Evolutionary conservation across 2,888 invertebrate genomes (phyloP).

Genomic region (Platynereis dumerilii): DNA sequence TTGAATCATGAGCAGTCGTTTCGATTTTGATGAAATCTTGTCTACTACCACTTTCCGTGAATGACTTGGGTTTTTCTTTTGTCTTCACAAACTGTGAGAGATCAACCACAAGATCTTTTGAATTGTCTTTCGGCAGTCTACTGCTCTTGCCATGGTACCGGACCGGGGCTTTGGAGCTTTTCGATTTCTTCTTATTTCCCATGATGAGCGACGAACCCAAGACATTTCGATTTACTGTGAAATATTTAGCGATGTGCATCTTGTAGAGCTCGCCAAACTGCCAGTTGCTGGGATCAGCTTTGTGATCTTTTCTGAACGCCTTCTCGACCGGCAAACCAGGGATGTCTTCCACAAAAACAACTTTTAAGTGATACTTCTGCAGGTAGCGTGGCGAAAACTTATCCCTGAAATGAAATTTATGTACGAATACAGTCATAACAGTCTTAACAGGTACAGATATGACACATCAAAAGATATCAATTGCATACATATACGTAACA

Average conservation of each 20-base stretch:
- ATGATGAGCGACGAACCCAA: constrained; percentile 33
- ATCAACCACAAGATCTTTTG: neutral
- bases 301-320: constrained; percentile 56
- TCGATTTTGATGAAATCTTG: constrained; percentile 2
- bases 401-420: too few species aligned
- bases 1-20: neutral
- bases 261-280: constrained; percentile 58
- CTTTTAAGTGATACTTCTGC: too few species aligned
- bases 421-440: too few species aligned
- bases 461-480: too few species aligned
- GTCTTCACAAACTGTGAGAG: constrained; percentile 1
- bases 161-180: constrained; percentile 34
- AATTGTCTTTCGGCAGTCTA: neutral
- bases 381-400: too few species aligned
- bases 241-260: constrained; percentile 52
- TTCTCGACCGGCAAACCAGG: constrained; percentile 43
- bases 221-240: constrained; percentile 29
- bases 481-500: too few species aligned
- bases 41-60: neutral
- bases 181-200: constrained; percentile 11
- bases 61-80: neutral
- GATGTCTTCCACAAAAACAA: constrained; percentile 52
- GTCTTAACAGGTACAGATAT: too few species aligned
- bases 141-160: constrained; percentile 50
- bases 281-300: constrained; percentile 53